These are phyloP conservation scores for Lethenteron reissneri DNA, from an alignment of 2,113 vertebrate genomes.

Conservation along the genomic window DNA sequence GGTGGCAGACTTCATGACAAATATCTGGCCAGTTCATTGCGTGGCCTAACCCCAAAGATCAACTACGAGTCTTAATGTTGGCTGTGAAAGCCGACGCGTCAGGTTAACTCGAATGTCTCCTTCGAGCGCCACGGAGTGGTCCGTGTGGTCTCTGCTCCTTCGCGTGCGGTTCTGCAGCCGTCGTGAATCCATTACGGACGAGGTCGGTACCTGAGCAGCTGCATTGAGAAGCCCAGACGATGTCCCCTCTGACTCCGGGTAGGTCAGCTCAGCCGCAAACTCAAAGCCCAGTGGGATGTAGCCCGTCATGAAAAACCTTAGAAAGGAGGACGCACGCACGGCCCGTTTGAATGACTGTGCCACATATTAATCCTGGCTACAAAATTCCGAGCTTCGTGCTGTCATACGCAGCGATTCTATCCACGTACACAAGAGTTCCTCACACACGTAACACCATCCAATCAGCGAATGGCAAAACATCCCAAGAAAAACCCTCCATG, in stretches of 20 bases:
- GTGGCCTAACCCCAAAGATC: neutral
- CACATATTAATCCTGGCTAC: neutral
- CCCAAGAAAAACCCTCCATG: neutral
- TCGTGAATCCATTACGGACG: neutral
- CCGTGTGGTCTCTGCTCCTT: neutral
- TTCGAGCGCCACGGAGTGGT: neutral
- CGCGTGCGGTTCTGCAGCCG: neutral
- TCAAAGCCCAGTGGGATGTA: slow-evolving; percentile 84
- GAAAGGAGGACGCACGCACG: neutral
- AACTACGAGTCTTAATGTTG: neutral
- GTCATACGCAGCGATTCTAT: neutral
- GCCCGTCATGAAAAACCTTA: slow-evolving; percentile 85
- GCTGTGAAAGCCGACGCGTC: neutral
- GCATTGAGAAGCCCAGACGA: slow-evolving; percentile 82
- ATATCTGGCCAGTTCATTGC: neutral
- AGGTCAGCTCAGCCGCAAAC: slow-evolving; percentile 76
- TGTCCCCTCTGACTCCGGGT: slow-evolving; percentile 74
- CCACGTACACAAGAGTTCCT: neutral
- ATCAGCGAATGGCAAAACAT: neutral
- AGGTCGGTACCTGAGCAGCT: slow-evolving; percentile 49
- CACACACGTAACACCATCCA: neutral
- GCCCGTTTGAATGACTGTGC: neutral
- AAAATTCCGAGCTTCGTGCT: neutral
- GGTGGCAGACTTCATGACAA: no score
- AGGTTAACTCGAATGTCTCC: neutral